Evolutionary conservation across 2,888 invertebrate genomes (phyloP), one percentile per base, ranked within the genome.

Genomic region (Volucella bombylans): DNA sequence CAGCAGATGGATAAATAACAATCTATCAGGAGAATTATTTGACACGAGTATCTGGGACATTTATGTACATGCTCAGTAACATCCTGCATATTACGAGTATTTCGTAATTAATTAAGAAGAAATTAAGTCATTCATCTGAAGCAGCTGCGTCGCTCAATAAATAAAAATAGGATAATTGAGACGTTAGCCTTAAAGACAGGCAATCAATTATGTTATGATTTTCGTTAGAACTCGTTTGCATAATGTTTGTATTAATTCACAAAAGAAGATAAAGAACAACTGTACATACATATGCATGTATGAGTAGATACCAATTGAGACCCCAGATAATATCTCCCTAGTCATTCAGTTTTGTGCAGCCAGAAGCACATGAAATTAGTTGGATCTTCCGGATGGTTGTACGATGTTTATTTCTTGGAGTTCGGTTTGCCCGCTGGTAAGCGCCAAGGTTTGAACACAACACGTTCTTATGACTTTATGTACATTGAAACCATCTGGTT

Each of bases 101-200:
- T 31, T 31, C 31, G 31, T 31, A 31, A 31, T 6, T 31, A 31
- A 31, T 31, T 31, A 31, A 31, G 1, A 31, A 31, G 31, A 31
- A 31, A 31, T 31, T 31, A 6, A 31, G 6, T 31, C 31, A 31
- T 6, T 31, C 2, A 31, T 31, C 0, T 31, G 31, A 6, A 31
- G 31, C 31, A 31, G 2, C 31, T 23, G 18, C 18, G 2, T 23
- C 18, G 18, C 18, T 23, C 18, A 23, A 23, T 23, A 23, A 23
- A 23, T 23, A 23, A 2, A 23, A 23, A 23, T 23, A 6, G 31
- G 31, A 55, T 79, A 82, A 82, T 79, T 82, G 82, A 79, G 73
- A 69, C 73, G 62, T 79, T 79, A 45, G 52, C 72, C 72, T 59
- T 15, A 39, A 64, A 82, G 79, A 79, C 73, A 73, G 73, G 79